Evolutionary conservation across 2,888 invertebrate genomes (phyloP), one percentile per base, ranked within the genome.

Genomic region (Allolobophora icterica): DNA sequence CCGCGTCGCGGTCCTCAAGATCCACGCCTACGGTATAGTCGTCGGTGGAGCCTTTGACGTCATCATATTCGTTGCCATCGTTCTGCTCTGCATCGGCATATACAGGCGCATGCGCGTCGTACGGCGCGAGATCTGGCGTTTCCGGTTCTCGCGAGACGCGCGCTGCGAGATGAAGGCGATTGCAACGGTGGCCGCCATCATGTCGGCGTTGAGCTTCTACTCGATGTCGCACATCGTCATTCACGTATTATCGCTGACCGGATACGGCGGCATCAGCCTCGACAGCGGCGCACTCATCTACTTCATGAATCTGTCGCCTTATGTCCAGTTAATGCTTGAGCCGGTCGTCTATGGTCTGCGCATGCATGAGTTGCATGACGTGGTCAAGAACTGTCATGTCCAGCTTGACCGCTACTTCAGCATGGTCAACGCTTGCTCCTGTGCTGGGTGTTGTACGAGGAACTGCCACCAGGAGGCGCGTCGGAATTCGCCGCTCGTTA

Each of bases 161-260:
- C 84, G 84, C 33, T 84, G 84, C 84, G 84, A 84, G 84, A 84
- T 84, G 84, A 84, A 84, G 84, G 84, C 84, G 34, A 84, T 84
- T 21, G 84, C 35, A 6, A 35, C 35, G 30, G 84, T 84, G 34
- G 84, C 35, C 34, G 84, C 84, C 84, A 84, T 84, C 34, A 84
- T 84, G 84, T 19, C 84, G 34, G 34, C 35, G 30, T 15, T 84
- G 11, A 34, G 35, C 34, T 4, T 84, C n/a, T 84, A 84, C 84
- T 84, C 84, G 17, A 35, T 84, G 34, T 84, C 84, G 84, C 84
- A 84, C 84, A n/a, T 84, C 35, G 34, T 84, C 34, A 21, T 84
- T 84, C 84, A 84, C 84, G 84, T 84, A 84, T 84, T 84, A 84
- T 84, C 84, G 34, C 84, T 84, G 34, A 84, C 33, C 84, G n/a